Evolutionary conservation across 2,113 vertebrate species (phyloP), one percentile per base, ranked within the genome.

Genomic region (Cephalopholis sonnerati): DNA sequence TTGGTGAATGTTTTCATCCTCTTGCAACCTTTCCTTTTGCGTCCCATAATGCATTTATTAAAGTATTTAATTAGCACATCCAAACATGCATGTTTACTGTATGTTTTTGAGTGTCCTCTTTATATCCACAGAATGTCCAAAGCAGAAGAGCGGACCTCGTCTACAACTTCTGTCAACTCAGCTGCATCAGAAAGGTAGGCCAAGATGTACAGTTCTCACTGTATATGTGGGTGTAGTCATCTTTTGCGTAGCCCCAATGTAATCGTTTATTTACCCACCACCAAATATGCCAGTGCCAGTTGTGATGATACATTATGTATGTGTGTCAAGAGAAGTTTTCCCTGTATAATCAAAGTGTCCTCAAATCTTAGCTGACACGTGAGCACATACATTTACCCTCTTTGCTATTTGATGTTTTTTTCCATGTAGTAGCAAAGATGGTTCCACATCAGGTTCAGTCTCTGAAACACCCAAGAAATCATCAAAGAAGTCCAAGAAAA

Each of bases 401-500:
- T 68, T 71, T 27, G 17, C 8, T 27, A 1, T 32, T 13, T 20
- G 51, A 44, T 44, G 4, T 64, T 79, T 57, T 82, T 62, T 46
- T 50, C 11, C n/a, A 1, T 17, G 1, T 70, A 69, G 25, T 32
- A 92, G 90, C 51, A 91, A 88, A 79, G 85, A 88, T 27, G 85
- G n/a, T 15, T 82, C 90, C 4, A 74, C 87, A 0, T 58, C 89
- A 2, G 84, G 89, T 1, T 92, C 94, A 0, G 74, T 85, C 4
- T 90, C 93, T 4, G 88, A 90, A 10, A 65, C 86, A 5, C 84
- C 73, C 4, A 95, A 89, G 67, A 95, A 94, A 69, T 82, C 84
- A 4, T 79, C 27, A 1, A 92, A 88, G 87, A 95, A 94, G 79
- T 70, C 79, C 64, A 96, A 92, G 87, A 95, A 94, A 46, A 72